Conservation (phyloP, 1,140 invertebrate species). For the Bathynomus jamesi region DNA sequence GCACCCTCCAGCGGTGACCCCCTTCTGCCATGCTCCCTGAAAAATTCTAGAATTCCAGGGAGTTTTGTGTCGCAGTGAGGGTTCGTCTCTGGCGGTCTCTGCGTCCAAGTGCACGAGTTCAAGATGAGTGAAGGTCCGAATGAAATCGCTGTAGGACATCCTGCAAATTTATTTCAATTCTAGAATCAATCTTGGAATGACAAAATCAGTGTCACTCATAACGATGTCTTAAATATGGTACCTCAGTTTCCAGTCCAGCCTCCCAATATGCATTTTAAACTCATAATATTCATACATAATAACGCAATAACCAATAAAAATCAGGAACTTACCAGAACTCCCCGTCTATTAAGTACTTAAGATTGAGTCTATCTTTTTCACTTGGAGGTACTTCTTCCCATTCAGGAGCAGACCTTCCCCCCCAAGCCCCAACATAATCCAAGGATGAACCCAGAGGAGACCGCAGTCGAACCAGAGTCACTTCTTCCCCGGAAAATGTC, state of each 20-base stretch:
- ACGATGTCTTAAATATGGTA: too few species aligned
- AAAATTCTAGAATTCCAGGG: slow-evolving; percentile 79
- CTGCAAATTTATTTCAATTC: too few species aligned
- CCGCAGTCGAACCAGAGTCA: slow-evolving; percentile 62
- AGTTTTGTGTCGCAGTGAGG: slow-evolving; percentile 64
- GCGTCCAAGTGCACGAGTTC: slow-evolving; percentile 80
- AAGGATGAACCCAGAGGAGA: slow-evolving; percentile 60
- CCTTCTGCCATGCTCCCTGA: slow-evolving; percentile 73
- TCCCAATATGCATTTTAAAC: too few species aligned
- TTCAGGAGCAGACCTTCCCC: slow-evolving; percentile 55
- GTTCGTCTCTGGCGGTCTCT: slow-evolving; percentile 75
- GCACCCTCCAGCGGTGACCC: slow-evolving; percentile 83
- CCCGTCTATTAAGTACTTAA: slow-evolving; percentile 59
- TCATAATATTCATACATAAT: too few species aligned
- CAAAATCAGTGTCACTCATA: too few species aligned
- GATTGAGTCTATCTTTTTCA: slow-evolving; percentile 62
- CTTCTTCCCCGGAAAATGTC: slow-evolving; percentile 60
- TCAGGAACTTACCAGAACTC: slow-evolving; percentile 64
- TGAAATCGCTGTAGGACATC: slow-evolving; percentile 76
- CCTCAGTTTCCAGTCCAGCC: too few species aligned
- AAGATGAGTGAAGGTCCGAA: slow-evolving; percentile 70
- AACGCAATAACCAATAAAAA: neutral
- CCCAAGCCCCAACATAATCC: slow-evolving; percentile 64
- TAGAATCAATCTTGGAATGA: too few species aligned
- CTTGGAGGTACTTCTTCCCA: slow-evolving; percentile 65